Base-by-base conservation (phyloP, 2,888 invertebrate species). In the Harpagoxenus sublaevis region DNA sequence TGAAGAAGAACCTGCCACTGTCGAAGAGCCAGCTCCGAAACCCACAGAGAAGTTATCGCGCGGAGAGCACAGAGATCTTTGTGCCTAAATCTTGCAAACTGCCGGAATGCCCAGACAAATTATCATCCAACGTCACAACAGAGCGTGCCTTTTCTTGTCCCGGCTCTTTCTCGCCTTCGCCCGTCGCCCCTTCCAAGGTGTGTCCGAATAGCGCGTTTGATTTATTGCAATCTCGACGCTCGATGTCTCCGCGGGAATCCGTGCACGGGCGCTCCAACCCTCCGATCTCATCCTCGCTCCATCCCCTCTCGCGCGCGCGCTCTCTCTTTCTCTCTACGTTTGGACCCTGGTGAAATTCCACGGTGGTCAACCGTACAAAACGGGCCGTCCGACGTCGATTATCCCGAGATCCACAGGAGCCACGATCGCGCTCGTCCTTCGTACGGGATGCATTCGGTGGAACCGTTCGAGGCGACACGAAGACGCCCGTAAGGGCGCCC, bases 41-140 rank as follows among this genome's bases (percentile, higher is more conserved):
- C 57, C 55, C 77, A n/a, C 23, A 28, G 48, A 51, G 55, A 78
- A 55, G 53, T 4, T 42, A 78, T 79, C 57, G 48, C 60, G 60
- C 8, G 9, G 18, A 39, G 51, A 28, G 60, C 60, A 60, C n/a
- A 55, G 48, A 55, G 55, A 88, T 87, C 84, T 84, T 73, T 71
- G 68, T 87, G 82, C 71, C 86, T 70, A 87, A 91, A 87, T 79
- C 88, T 91, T 84, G 92, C 91, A 84, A 92, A 90, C 91, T 88
- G 87, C 84, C 87, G 87, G 84, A 86, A 88, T 89, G 87, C 90
- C 89, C 91, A 91, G 92, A 93, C 93, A 93, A 93, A 93, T 93
- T 93, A 93, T 92, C 91, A 89, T 90, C 89, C 85, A 77, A 70
- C 87, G 92, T 92, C 92, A 93, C 90, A 93, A 93, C 92, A 92